Evolutionary conservation across 2,888 invertebrate species (phyloP).

Genomic region (Cerastis leucographa): DNA sequence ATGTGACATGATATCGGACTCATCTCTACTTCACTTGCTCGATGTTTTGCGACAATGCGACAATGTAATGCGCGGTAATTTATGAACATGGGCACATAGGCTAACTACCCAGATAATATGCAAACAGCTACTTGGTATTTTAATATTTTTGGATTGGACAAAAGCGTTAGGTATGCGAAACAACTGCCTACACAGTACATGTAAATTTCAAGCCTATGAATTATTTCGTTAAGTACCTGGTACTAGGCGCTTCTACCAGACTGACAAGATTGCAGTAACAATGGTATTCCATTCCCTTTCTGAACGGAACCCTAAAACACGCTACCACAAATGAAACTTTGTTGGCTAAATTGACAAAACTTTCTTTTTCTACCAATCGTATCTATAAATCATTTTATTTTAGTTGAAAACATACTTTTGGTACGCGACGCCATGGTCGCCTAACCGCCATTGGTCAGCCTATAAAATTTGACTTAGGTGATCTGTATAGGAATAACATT

Average conservation of each 20-base stretch:
- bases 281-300: constrained; percentile 50
- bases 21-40: too few relatives aligned
- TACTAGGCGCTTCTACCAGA: constrained; percentile 9
- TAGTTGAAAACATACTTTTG: constrained; percentile 14
- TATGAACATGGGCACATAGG: neutral
- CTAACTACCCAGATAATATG: neutral
- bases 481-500: neutral
- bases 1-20: too few relatives aligned
- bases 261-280: constrained; percentile 38
- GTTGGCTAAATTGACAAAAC: constrained; percentile 29
- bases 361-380: constrained; percentile 38
- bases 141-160: neutral
- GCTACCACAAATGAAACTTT: constrained; percentile 22
- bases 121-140: neutral
- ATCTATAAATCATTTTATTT: constrained; percentile 54
- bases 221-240: constrained; percentile 24
- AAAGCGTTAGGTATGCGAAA: constrained; percentile 20
- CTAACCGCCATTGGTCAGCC: neutral
- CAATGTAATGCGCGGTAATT: too few relatives aligned
- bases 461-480: neutral
- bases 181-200: constrained; percentile 38
- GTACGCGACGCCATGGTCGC: neutral
- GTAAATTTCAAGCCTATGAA: constrained; percentile 38
- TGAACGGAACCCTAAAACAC: constrained; percentile 17
- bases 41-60: too few relatives aligned